Evolutionary conservation across 2,113 vertebrate genomes (phyloP).

Genomic region (Microtus richardsoni): DNA sequence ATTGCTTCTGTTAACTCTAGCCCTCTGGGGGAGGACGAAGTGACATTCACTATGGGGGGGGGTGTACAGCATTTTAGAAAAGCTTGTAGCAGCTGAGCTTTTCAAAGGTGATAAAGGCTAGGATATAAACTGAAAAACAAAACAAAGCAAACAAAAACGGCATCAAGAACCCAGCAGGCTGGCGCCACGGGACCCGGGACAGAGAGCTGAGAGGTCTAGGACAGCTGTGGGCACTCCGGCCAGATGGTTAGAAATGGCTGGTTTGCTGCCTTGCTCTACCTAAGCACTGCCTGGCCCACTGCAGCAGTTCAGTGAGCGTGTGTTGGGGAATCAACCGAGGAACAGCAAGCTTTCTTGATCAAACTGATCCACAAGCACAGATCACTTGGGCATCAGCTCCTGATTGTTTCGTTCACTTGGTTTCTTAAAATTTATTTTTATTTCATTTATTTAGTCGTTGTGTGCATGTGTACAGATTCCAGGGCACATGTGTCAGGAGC

Average conservation of each 20-base stretch:
- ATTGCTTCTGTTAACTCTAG: conserved; percentile 21
- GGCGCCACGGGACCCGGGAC: background rate
- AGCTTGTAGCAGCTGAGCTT: background rate
- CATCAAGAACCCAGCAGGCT: background rate
- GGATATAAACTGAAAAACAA: background rate
- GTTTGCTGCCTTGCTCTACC: too few species aligned
- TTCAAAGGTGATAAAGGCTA: conserved; percentile 9
- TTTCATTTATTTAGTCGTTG: background rate
- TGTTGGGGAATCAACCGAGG: background rate
- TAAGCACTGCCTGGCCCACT: background rate
- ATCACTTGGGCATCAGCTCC: background rate
- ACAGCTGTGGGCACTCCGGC: background rate
- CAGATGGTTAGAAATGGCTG: background rate
- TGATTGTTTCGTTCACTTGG: background rate
- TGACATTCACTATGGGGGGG: background rate
- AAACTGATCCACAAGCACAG: background rate
- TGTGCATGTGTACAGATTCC: background rate
- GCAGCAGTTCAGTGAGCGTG: background rate
- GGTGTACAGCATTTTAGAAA: background rate
- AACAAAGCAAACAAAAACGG: background rate
- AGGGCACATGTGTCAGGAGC: background rate
- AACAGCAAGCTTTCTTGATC: background rate
- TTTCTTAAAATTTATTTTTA: background rate
- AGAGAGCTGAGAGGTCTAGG: background rate
- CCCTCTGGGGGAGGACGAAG: background rate